Conservation (phyloP, 2,797 vertebrate genomes). For the Coregonus sp. region DNA sequence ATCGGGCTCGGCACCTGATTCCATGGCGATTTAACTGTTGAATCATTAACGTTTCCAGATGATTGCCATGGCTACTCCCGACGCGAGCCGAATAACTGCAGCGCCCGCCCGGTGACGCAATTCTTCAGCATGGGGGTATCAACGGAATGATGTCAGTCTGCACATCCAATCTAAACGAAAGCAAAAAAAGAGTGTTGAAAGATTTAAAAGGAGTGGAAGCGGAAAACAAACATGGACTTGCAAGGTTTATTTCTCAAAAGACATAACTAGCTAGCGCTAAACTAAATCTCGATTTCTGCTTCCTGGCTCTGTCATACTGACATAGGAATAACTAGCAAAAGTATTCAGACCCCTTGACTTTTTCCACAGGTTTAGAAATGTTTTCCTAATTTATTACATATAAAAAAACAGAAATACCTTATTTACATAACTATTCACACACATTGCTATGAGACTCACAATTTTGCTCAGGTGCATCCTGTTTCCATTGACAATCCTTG, state of each 20-base stretch:
- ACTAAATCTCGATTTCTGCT: neutral
- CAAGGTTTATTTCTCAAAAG: neutral
- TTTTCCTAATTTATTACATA: too few species aligned
- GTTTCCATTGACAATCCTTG: too few species aligned
- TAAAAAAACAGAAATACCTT: too few species aligned
- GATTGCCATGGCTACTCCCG: conserved; percentile 72
- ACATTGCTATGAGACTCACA: too few species aligned
- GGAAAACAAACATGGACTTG: neutral
- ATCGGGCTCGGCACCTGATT: conserved; percentile 70
- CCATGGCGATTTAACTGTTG: conserved; percentile 68
- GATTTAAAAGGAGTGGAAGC: neutral
- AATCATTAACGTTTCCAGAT: conserved; percentile 62
- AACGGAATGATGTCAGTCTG: conserved; percentile 47
- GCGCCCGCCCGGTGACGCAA: conserved; percentile 79
- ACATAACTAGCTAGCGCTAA: neutral
- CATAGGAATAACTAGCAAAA: neutral
- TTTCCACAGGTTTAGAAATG: too few species aligned
- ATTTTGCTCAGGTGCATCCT: too few species aligned
- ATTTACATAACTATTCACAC: too few species aligned
- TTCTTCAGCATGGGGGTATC: conserved; percentile 65
- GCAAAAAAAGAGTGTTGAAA: conserved; percentile 42
- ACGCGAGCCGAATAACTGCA: conserved; percentile 73
- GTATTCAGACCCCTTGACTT: too few species aligned
- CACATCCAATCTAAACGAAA: conserved; percentile 53
- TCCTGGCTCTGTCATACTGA: neutral